Evolutionary conservation across 2,113 vertebrate genomes (phyloP), one percentile per base, ranked within the genome.

Genomic region (Daphoenositta chrysoptera): DNA sequence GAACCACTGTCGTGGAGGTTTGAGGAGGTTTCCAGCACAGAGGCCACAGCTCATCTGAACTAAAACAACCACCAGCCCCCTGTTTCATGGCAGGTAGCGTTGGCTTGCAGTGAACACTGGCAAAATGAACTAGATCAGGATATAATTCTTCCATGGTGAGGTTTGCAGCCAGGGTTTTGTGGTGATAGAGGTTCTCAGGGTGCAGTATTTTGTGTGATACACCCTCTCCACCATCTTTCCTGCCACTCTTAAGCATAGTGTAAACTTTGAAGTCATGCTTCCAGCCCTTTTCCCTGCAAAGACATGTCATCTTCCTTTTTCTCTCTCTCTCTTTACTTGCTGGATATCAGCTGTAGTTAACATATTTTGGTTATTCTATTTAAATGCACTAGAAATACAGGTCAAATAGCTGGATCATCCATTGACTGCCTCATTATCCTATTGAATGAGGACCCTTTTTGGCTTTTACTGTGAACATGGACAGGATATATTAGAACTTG

Each of bases 341-440:
- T 75, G 50, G 76, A 39, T 91, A 78, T 60, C 77, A 80, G 68
- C 70, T 89, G n/a, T 48, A 79, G 91, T 89, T 87, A 65, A 61
- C 50, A 47, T 89, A 81, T 93, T 96, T 95, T 40, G 94, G 77
- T 84, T 96, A 77, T 96, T 91, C 80, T 89, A 75, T 96, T 92
- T 92, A 95, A 97, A 94, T 86, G 53, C 78, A 61, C 73, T 76
- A 91, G 96, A 96, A 96, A 92, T 91, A 95, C 56, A 72, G 77
- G 92, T 95, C 95, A 89, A 81, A 92, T 94, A 94, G 73, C 63
- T 85, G 83, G 93, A 78, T 90, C 86, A 89, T 95, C 64, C 90
- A 89, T 91, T 97, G 97, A 86, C 80, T 80, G 53, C 57, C 91
- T 96, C 84, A 89, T 97, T 96, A 97, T 91, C 63, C 48, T 96